These are phyloP conservation scores for Labeo calbasu DNA, from an alignment of 2,797 vertebrate genomes.

Conservation along the genomic window DNA sequence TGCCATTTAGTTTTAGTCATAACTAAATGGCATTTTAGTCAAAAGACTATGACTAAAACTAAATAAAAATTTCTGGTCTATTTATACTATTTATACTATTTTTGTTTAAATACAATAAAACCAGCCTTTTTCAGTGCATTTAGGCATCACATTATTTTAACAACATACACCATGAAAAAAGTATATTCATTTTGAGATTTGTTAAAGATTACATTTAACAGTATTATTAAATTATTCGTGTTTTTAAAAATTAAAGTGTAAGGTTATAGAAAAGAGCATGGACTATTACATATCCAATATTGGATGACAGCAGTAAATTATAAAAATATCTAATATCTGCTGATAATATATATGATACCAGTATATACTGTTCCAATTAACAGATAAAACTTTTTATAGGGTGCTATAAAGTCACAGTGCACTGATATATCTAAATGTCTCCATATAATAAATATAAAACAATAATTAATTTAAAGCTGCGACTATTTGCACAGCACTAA, in stretches of 20 bases:
- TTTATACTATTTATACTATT: too few species aligned
- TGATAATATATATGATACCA: background rate
- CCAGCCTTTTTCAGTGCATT: background rate
- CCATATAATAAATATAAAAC: background rate
- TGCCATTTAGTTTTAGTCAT: too few species aligned
- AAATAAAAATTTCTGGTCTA: too few species aligned
- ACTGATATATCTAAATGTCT: background rate
- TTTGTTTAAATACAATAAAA: background rate
- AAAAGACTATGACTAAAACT: too few species aligned
- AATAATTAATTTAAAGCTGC: too few species aligned
- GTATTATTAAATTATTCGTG: background rate
- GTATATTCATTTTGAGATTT: background rate
- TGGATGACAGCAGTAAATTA: background rate
- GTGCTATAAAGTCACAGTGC: background rate
- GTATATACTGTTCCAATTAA: background rate
- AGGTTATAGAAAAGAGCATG: background rate
- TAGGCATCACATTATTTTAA: background rate
- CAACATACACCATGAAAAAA: background rate
- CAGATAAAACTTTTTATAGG: background rate
- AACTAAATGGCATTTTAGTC: too few species aligned
- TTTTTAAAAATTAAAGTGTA: background rate
- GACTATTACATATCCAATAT: background rate
- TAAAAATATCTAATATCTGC: background rate
- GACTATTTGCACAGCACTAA: too few species aligned
- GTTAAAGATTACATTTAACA: background rate